Base-by-base conservation (phyloP, 2,797 vertebrate genomes). In the Acanthornis magna region DNA sequence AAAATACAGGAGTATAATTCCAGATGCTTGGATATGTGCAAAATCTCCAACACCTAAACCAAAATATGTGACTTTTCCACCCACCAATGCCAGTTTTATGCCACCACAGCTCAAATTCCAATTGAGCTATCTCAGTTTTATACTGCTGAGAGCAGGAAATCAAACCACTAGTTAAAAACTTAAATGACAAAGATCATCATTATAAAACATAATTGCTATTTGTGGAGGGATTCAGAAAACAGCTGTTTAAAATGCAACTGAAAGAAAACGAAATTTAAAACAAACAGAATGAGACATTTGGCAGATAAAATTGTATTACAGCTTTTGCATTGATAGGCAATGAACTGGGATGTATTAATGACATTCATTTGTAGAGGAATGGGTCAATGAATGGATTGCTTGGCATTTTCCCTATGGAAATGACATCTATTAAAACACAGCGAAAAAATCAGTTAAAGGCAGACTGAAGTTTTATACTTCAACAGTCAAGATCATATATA, bases 211-310 rank as follows among this genome's bases (percentile, higher is more conserved):
- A 93, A 97, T 94, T 88, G 68, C 89, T 88, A 75, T 79, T 92
- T 94, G 66, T 73, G 47, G 21, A 89, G 29, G 40, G 72, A 87
- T 94, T 91, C 91, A 53, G 84, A 89, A 91, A 95, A 85, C 89
- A 96, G 82, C 84, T 93, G 89, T 66, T 96, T 83, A 91, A 94
- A 92, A 93, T 87, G 81, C 91, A 95, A 92, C 84, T n/a, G 72
- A 68, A 86, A 82, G 65, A 85, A 96, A 94, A 85, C 11, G 2
- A 47, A 85, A 89, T 75, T 92, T 85, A 80, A 93, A 93, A 90
- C 93, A 93, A 96, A 91, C 72, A 94, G 86, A 96, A 78, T 42
- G 61, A 95, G 81, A 78, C 68, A 82, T 66, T 85, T 96, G 92
- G 89, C 89, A 96, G 76, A 85, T 38, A 85, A 85, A 94, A 61